Percentiles rank a stretch among this genome's conserved stretches.
Conservation (phyloP, 2,113 vertebrate species). For the Callipepla californica region DNA sequence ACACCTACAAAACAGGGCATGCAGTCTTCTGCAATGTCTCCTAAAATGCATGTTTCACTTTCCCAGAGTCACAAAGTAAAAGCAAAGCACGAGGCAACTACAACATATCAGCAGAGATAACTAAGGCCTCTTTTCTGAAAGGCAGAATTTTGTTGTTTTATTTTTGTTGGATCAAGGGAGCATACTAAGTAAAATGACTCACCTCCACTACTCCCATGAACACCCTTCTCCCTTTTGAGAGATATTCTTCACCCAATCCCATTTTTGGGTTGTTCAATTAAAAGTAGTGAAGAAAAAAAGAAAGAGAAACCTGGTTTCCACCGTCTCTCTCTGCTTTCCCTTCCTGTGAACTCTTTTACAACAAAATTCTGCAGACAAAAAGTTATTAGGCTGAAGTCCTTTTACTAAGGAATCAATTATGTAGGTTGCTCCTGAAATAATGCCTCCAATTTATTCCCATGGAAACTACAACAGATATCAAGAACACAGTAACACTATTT, state of each 20-base stretch:
- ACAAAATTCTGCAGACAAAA: background rate
- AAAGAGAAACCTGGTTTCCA: background rate
- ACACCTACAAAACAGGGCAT: background rate
- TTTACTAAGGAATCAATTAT: background rate
- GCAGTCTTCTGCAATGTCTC: background rate
- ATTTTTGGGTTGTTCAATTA: background rate
- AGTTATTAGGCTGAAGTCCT: background rate
- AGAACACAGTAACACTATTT: too few relatives aligned
- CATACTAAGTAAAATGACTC: constrained; percentile 38
- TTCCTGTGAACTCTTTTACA: background rate
- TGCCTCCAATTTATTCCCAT: too few relatives aligned
- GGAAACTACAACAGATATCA: too few relatives aligned
- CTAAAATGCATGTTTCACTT: background rate
- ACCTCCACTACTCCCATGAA: background rate
- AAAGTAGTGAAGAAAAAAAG: background rate
- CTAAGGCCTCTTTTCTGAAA: background rate
- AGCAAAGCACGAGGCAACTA: background rate
- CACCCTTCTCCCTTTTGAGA: background rate
- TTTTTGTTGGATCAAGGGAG: constrained; percentile 3
- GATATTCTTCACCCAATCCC: background rate
- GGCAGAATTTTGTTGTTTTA: too few relatives aligned
- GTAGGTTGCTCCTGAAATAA: background rate
- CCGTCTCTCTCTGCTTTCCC: background rate
- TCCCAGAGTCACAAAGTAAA: background rate
- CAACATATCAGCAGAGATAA: background rate